phyloP scores from a whole-genome alignment of 2,888 invertebrate genomes.

The Euplexia lucipara region DNA sequence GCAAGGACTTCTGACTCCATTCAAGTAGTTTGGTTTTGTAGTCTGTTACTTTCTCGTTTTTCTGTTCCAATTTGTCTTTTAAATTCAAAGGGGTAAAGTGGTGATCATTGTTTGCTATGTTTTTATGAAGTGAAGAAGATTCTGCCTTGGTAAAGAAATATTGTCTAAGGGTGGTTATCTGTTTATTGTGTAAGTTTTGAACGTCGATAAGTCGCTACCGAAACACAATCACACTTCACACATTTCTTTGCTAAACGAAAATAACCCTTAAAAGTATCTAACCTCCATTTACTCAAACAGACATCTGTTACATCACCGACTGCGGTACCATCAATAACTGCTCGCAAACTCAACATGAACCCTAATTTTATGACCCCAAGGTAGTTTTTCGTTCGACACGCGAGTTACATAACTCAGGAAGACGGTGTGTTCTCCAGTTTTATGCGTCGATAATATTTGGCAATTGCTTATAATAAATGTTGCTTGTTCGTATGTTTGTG shows the following conservation, averaged over 20 bases:
- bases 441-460: constrained; percentile 61
- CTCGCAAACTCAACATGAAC: constrained; percentile 41
- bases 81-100: too few relatives aligned
- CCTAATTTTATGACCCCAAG: constrained; percentile 43
- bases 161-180: too few relatives aligned
- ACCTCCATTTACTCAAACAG: constrained; percentile 21
- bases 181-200: too few relatives aligned
- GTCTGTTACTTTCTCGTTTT: too few relatives aligned
- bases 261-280: constrained; percentile 32
- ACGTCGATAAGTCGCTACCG: too few relatives aligned
- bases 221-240: not conserved
- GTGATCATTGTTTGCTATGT: too few relatives aligned
- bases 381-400: constrained; percentile 49
- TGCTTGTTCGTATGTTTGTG: constrained; percentile 37
- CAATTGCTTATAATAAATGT: constrained; percentile 43
- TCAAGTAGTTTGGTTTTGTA: too few relatives aligned
- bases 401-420: constrained; percentile 50
- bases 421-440: constrained; percentile 40
- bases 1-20: too few relatives aligned
- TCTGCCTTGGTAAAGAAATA: too few relatives aligned
- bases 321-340: constrained; percentile 57
- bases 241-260: constrained; percentile 11
- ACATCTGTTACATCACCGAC: constrained; percentile 52
- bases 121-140: too few relatives aligned
- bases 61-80: too few relatives aligned